These are phyloP conservation scores for Harmothoe impar DNA, from an alignment of 2,888 invertebrate genomes.

Conservation along the genomic window DNA sequence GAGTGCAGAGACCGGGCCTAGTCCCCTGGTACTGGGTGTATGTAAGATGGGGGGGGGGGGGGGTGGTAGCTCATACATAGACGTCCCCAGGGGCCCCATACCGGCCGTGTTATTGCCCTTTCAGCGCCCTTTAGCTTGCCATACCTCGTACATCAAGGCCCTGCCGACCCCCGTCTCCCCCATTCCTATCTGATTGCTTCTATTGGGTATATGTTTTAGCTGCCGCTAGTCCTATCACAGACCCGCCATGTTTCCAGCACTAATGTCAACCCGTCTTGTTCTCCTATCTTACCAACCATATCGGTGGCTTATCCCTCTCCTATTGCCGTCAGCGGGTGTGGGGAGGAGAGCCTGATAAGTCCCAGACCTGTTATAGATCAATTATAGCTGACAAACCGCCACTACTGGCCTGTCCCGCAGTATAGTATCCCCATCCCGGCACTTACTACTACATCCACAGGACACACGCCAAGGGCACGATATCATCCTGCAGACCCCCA, in stretches of 20 bases:
- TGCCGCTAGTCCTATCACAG: no score
- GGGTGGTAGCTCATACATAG: no score
- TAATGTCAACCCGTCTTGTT: background rate
- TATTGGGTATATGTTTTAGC: no score
- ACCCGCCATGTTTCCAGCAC: no score
- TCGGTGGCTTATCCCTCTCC: background rate
- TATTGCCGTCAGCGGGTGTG: background rate
- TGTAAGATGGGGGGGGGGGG: no score
- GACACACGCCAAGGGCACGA: no score
- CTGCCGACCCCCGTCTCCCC: background rate
- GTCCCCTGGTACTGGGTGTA: no score
- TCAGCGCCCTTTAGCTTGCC: constrained; percentile 10
- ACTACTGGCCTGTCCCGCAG: background rate
- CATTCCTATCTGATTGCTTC: background rate
- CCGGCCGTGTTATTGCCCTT: background rate
- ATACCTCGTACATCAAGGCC: constrained; percentile 3
- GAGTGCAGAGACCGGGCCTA: no score
- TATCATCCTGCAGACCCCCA: no score
- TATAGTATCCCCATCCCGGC: no score
- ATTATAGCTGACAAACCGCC: background rate
- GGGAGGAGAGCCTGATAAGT: background rate
- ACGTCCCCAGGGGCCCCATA: background rate
- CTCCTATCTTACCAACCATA: background rate
- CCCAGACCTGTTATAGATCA: constrained; percentile 4
- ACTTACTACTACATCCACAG: no score